Evolutionary conservation across 1,140 invertebrate genomes (phyloP).

Genomic region (Drosophila subobscura): DNA sequence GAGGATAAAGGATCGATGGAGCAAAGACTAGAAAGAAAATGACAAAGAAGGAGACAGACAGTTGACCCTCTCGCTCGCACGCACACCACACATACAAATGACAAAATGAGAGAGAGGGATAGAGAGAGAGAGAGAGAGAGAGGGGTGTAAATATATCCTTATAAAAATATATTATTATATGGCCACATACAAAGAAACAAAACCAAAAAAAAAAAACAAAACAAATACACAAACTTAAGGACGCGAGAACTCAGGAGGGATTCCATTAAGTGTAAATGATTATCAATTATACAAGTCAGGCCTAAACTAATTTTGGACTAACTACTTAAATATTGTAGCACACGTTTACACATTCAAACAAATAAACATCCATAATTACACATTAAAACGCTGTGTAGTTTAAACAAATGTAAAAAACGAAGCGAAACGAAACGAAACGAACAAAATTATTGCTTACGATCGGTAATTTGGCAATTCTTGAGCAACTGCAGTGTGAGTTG

Average conservation of each 20-base stretch:
- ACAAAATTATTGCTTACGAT: constrained; percentile 52
- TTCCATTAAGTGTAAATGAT: constrained; percentile 34
- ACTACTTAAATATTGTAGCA: constrained; percentile 64
- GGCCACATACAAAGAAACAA: constrained; percentile 59
- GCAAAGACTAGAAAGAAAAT: constrained; percentile 58
- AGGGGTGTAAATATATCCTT: constrained; percentile 17
- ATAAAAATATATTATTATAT: constrained; percentile 39
- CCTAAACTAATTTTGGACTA: constrained; percentile 76
- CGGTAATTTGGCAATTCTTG: constrained; percentile 75
- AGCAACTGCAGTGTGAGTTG: constrained; percentile 54
- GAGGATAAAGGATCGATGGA: constrained; percentile 16
- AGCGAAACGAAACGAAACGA: constrained; percentile 37
- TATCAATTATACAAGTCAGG: neutral
- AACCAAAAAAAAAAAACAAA: constrained; percentile 32
- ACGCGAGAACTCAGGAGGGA: constrained; percentile 9
- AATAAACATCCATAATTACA: constrained; percentile 9
- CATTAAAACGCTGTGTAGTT: neutral
- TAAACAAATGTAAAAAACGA: constrained; percentile 25
- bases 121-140: constrained; percentile 32
- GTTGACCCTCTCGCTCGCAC: neutral
- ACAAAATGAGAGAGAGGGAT: neutral
- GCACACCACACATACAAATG: constrained; percentile 9
- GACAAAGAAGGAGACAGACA: constrained; percentile 29
- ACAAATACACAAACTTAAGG: constrained; percentile 17
- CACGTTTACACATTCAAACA: constrained; percentile 20